These are phyloP conservation scores for Epinephelus coioides DNA, from an alignment of 2,797 vertebrate genomes.

Conservation along the genomic window DNA sequence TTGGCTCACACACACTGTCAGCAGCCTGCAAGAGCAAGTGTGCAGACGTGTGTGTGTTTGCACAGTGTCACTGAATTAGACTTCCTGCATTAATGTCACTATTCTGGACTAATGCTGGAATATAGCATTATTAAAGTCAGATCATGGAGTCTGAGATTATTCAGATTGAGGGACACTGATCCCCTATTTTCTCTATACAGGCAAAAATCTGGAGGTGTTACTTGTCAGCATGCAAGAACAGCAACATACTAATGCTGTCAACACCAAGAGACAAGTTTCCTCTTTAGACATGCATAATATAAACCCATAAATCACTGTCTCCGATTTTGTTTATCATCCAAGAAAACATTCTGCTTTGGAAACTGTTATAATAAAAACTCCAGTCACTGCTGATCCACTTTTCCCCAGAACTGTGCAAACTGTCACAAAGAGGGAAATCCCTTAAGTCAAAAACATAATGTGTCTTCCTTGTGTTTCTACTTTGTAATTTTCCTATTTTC, in stretches of 20 bases:
- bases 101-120: background rate
- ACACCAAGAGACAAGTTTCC: background rate
- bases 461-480: slow-evolving; percentile 14
- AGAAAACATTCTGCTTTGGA: background rate
- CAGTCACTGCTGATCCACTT: background rate
- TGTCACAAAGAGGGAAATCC: slow-evolving; percentile 27
- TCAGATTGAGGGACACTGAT: background rate
- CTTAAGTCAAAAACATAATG: slow-evolving; percentile 20
- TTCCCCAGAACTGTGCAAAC: slow-evolving; percentile 2
- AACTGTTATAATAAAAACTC: background rate
- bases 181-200: background rate
- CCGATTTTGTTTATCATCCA: slow-evolving; percentile 15
- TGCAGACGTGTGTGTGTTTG: slow-evolving; percentile 26
- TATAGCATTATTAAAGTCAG: no score
- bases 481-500: slow-evolving; percentile 34
- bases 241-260: slow-evolving; percentile 2
- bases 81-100: slow-evolving; percentile 8
- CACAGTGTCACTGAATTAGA: background rate
- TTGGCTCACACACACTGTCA: slow-evolving; percentile 20
- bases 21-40: background rate
- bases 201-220: background rate
- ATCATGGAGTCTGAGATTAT: background rate
- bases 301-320: slow-evolving; percentile 11
- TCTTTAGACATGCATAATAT: slow-evolving; percentile 13
- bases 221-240: background rate